Evolutionary conservation across 2,888 invertebrate species (phyloP), one percentile per base, ranked within the genome.

Genomic region (Blomia tropicalis): DNA sequence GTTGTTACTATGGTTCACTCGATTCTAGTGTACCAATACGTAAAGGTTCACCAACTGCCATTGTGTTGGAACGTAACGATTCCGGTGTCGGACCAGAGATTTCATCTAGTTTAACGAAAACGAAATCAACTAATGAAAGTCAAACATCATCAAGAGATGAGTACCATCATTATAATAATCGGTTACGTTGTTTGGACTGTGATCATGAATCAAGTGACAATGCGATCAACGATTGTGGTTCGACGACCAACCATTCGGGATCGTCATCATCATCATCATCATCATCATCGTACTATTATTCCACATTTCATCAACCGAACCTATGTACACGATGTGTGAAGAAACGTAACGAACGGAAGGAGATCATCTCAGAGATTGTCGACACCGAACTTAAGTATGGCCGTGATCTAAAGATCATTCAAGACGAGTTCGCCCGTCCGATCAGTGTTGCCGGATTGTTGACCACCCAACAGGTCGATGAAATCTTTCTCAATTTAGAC

Each of bases 361-460:
- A 93, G 77, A 92, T 91, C 36, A 85, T 93, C 59, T 85, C 85
- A 2, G 93, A 93, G 78, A 89, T 93, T 66, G 87, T 91, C 3
- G 92, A 93, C 75, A 93, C 93, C 1, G 93, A 93, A 76, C 84
- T 90, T 72, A 93, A 91, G 71, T 93, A 93, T 72, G 90, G 91
- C 23, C 79, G 91, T 60, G 93, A 93, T 74, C 77, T 93, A 69
- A 84, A 86, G 72, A 91, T 93, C 63, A 85, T 93, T 69, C 78
- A 89, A 83, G 69, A 75, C 73, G 74, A 75, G 63, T 75, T 75
- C 64, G 72, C 71, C 64, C 66, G 68, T 29, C 92, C 92, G 0
- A 91, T 93, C 86, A 77, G 89, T 69, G 86, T 89, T 41, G 91
- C 91, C 63, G 91, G 91, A 59, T 78, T 92, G 60, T 77, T 92